phyloP scores from a whole-genome alignment of 2,888 invertebrate species.

The Poecilus cupreus region DNA sequence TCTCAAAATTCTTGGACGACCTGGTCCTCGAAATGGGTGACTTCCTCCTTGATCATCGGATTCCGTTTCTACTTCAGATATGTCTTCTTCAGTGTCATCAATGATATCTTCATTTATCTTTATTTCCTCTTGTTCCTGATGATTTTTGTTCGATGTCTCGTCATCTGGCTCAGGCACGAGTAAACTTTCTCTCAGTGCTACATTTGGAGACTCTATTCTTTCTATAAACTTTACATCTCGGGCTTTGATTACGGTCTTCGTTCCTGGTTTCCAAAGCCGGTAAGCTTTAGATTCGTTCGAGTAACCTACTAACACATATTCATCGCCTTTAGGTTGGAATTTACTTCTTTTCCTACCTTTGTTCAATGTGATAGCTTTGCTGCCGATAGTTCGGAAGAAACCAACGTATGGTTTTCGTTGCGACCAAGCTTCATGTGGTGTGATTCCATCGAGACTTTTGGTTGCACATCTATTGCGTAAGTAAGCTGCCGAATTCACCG shows the following conservation, averaged over 20 bases:
- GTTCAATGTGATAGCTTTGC: constrained; percentile 54
- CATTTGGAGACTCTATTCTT: neutral
- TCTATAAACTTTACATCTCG: constrained; percentile 30
- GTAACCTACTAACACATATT: neutral
- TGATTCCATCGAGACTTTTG: constrained; percentile 41
- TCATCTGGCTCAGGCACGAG: neutral
- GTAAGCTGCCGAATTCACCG: constrained; percentile 61
- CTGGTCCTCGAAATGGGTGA: neutral
- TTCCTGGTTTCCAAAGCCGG: neutral
- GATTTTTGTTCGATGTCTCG: neutral
- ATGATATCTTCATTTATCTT: too few relatives aligned
- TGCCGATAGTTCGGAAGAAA: constrained; percentile 61
- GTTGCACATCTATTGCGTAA: constrained; percentile 63
- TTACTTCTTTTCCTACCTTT: constrained; percentile 25
- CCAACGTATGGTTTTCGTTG: constrained; percentile 61
- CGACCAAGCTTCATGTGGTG: constrained; percentile 60
- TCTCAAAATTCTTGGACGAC: constrained; percentile 9
- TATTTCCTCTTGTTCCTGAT: neutral
- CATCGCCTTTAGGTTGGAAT: constrained; percentile 22
- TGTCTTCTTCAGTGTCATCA: constrained; percentile 11
- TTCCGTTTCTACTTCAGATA: constrained; percentile 11
- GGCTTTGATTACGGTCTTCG: neutral
- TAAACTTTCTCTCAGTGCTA: neutral
- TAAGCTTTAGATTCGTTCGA: neutral
- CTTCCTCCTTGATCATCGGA: too few relatives aligned